phyloP scores from a whole-genome alignment of 1,140 invertebrate genomes.

The Protaetia brevitarsis region DNA sequence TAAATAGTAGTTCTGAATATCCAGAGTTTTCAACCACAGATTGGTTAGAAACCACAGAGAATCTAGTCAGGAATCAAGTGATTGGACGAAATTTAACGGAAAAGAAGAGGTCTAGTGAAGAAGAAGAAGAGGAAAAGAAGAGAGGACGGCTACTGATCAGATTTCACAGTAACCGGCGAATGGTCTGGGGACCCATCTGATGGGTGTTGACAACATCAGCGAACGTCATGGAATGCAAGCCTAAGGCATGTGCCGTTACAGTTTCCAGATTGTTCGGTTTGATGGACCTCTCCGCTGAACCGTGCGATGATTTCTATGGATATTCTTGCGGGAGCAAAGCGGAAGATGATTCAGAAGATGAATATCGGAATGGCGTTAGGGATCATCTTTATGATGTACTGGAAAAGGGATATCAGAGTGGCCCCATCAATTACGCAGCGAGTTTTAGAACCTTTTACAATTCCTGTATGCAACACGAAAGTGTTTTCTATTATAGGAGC shows the following conservation, averaged over 20 bases:
- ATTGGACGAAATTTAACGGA: no score
- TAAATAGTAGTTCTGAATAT: no score
- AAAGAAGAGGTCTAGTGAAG: no score
- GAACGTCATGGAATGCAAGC: not conserved
- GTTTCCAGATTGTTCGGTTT: conserved; percentile 27
- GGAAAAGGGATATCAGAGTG: no score
- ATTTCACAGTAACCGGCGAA: not conserved
- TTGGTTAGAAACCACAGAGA: no score
- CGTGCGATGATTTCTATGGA: conserved; percentile 74
- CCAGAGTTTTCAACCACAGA: no score
- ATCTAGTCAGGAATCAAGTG: no score
- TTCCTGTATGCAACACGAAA: conserved; percentile 28
- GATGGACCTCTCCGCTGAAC: conserved; percentile 53
- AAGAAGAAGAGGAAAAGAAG: no score
- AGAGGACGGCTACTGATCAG: no score
- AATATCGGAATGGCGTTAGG: not conserved
- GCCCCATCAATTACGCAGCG: no score
- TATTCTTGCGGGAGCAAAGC: conserved; percentile 57
- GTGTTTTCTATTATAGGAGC: conserved; percentile 21
- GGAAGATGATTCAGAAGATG: not conserved
- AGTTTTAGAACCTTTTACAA: no score
- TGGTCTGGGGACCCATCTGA: not conserved
- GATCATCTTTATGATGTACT: not conserved
- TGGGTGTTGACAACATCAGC: not conserved
- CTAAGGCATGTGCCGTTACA: not conserved